phyloP scores from a whole-genome alignment of 2,888 invertebrate species.

The Anoncus sp. region DNA sequence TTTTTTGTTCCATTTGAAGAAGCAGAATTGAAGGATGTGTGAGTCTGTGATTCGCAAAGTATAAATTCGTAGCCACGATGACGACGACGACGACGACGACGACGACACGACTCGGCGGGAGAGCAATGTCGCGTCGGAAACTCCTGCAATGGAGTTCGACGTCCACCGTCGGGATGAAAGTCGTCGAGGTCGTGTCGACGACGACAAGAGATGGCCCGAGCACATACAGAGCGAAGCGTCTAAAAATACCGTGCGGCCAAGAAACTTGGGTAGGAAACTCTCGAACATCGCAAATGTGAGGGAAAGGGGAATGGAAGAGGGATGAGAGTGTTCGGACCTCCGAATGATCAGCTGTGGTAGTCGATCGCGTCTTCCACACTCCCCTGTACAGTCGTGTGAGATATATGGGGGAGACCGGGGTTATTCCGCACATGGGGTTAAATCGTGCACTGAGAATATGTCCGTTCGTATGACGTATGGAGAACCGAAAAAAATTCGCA shows the following conservation, averaged over 20 bases:
- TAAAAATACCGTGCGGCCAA: slow-evolving; percentile 55
- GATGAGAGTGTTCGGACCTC: slow-evolving; percentile 18
- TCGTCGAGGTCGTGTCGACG: slow-evolving; percentile 23
- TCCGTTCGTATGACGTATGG: too few relatives aligned
- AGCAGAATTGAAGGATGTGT: background rate
- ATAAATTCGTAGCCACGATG: slow-evolving; percentile 19
- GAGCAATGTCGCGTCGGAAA: slow-evolving; percentile 19
- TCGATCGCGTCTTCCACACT: slow-evolving; percentile 1
- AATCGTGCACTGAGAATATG: too few relatives aligned
- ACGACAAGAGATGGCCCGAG: slow-evolving; percentile 43
- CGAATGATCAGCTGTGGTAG: slow-evolving; percentile 4
- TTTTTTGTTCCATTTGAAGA: background rate
- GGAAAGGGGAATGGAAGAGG: background rate
- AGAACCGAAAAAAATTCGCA: too few relatives aligned
- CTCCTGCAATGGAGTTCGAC: slow-evolving; percentile 43
- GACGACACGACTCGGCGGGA: background rate
- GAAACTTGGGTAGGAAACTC: slow-evolving; percentile 55
- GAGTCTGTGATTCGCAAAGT: slow-evolving; percentile 8
- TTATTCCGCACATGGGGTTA: too few relatives aligned
- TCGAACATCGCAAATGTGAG: slow-evolving; percentile 11
- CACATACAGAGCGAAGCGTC: slow-evolving; percentile 21
- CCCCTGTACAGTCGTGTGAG: slow-evolving; percentile 13
- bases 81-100: slow-evolving; percentile 18
- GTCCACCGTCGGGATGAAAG: slow-evolving; percentile 32
- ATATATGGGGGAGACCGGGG: too few relatives aligned